These are phyloP conservation scores for Coptotermes formosanus DNA, from an alignment of 1,140 invertebrate genomes.

Conservation along the genomic window DNA sequence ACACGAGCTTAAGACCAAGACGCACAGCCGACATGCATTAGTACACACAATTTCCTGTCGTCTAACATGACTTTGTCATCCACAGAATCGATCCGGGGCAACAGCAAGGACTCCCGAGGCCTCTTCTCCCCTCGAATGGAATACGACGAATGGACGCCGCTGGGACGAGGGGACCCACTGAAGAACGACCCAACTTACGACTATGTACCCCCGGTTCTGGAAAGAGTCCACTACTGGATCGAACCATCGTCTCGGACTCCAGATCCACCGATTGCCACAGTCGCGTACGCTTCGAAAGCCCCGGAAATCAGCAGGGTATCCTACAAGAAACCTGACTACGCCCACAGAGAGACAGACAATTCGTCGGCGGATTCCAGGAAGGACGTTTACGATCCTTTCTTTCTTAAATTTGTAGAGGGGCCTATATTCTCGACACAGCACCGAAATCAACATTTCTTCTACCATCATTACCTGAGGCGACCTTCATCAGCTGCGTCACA, in stretches of 20 bases:
- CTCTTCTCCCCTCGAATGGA: conserved; percentile 68
- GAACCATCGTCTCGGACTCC: conserved; percentile 26
- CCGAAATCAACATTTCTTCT: conserved; percentile 43
- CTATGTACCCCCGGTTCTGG: conserved; percentile 73
- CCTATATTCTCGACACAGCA: conserved; percentile 46
- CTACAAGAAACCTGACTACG: neutral
- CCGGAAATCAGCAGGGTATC: neutral
- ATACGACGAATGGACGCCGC: conserved; percentile 73
- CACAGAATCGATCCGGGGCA: neutral
- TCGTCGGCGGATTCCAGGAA: conserved; percentile 43
- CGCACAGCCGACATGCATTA: no score
- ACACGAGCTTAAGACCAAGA: no score
- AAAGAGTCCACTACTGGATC: conserved; percentile 71
- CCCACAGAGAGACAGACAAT: neutral
- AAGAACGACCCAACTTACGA: conserved; percentile 79
- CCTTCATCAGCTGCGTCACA: conserved; percentile 41
- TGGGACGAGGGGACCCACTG: conserved; percentile 71
- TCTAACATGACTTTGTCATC: neutral
- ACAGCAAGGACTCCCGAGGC: conserved; percentile 34
- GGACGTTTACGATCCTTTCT: conserved; percentile 49
- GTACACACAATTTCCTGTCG: no score
- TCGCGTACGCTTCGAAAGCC: neutral
- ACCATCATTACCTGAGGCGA: conserved; percentile 39
- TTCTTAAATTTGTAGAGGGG: conserved; percentile 51
- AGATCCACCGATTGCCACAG: neutral